A percentile compares a stretch with the other conserved stretches of the same genome.
Conservation (phyloP, 2,797 vertebrate species). For the Echiichthys vipera region DNA sequence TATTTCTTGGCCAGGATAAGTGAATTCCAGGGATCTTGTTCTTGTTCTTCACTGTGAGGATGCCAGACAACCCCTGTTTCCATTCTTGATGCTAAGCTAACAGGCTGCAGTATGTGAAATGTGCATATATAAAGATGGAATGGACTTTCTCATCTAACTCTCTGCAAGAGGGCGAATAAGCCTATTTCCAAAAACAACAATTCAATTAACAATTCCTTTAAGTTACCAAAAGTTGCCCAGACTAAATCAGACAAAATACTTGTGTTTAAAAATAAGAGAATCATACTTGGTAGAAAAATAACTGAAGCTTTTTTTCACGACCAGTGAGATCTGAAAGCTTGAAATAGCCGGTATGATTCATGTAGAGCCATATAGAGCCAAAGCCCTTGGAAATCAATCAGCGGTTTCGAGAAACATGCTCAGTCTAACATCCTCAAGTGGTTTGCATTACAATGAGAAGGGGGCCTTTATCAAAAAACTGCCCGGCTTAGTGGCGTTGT, state of each 20-base stretch:
- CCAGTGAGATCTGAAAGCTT: conserved; percentile 26
- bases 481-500: conserved; percentile 43
- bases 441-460: conserved; percentile 56
- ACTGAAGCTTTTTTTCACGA: conserved; percentile 24
- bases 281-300: conserved; percentile 13
- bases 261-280: not conserved
- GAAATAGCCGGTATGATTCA: conserved; percentile 50
- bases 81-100: too few species aligned
- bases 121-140: not conserved
- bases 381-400: conserved; percentile 68
- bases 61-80: not conserved
- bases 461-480: conserved; percentile 60
- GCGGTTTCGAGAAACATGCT: conserved; percentile 60
- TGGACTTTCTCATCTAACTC: not conserved
- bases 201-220: not conserved
- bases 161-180: not conserved
- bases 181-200: not conserved
- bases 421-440: conserved; percentile 50
- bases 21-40: not conserved
- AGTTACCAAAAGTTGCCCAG: not conserved
- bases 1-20: not conserved
- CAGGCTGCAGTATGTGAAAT: too few species aligned
- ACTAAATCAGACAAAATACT: not conserved
- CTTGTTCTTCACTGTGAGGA: not conserved
- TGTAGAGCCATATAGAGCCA: conserved; percentile 43